These are phyloP conservation scores for Silurus aristotelis DNA, from an alignment of 2,797 vertebrate genomes.

Conservation along the genomic window DNA sequence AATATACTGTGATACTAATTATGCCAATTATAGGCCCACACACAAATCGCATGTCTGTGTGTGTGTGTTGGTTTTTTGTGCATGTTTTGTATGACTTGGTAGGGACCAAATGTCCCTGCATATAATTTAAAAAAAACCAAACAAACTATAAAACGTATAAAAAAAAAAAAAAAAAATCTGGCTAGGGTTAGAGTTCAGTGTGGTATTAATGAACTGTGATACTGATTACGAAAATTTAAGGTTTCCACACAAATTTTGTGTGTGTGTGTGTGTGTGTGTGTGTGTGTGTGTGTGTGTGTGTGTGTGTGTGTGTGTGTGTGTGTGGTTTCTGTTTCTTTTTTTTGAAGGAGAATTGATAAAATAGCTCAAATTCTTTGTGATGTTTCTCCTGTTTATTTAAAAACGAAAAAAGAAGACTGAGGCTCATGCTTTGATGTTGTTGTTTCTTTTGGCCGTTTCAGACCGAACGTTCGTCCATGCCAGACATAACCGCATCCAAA, in stretches of 20 bases:
- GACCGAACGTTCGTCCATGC: neutral
- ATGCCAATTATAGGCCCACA: neutral
- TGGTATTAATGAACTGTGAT: neutral
- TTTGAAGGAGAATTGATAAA: neutral
- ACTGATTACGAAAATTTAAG: neutral
- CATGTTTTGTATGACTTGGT: neutral
- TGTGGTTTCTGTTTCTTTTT: neutral
- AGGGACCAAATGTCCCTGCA: neutral
- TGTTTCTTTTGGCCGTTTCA: neutral
- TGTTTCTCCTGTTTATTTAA: neutral
- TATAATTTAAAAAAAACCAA: neutral
- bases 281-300: neutral
- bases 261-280: neutral
- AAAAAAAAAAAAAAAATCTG: neutral
- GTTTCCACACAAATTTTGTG: neutral
- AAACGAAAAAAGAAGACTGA: neutral
- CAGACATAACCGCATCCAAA: conserved; percentile 3
- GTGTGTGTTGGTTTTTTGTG: neutral
- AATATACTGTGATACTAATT: neutral
- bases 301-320: neutral
- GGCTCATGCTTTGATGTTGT: neutral
- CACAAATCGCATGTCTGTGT: neutral
- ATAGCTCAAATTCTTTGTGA: neutral
- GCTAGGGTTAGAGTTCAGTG: neutral
- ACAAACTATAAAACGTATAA: neutral